Evolutionary conservation across 2,113 vertebrate species (phyloP), one percentile per base, ranked within the genome.

Genomic region (Meriones unguiculatus): DNA sequence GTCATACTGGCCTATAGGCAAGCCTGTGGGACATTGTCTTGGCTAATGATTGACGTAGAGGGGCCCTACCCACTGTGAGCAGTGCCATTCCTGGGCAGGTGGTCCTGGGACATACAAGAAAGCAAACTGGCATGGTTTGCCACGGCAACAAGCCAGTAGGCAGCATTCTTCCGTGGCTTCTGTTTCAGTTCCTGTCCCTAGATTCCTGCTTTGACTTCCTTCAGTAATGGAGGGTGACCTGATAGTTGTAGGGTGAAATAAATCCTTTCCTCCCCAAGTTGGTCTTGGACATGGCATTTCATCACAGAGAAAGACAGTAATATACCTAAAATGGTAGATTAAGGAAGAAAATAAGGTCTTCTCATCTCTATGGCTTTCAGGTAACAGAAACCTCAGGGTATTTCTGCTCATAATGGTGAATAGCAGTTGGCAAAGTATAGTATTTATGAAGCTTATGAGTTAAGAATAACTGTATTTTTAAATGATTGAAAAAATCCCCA

Each of bases 281-380:
- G 10, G 52, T 35, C 35, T 81, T 11, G 32, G 52, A n/a, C 32
- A 10, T 5, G 2, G 30, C n/a, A 32, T 54, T n/a, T 81, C 6
- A 52, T 57, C 32, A 57, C 78, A 81, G 52, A 54, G 52, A 57
- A 22, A n/a, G 52, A 57, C 52, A 57, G 77, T 35, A 54, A 80
- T 41, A 41, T 41, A 41, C 35, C 52, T 57, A 57, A 80, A 57
- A 80, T 54, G 90, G 7, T 28, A 76, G 62, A 82, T 75, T 95
- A 78, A 95, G 35, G 84, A 87, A 95, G 91, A 84, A 93, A 93
- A 87, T 87, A 95, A 92, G 35, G n/a, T 93, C 41, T 52, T 22
- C 35, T 73, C 38, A 69, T 70, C 59, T 62, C 67, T 59, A 10
- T 91, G 88, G 80, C 17, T 35, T 35, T 93, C 82, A 94, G 30